These are phyloP conservation scores for Poicephalus meyeri DNA, from an alignment of 2,113 vertebrate genomes.

Conservation along the genomic window DNA sequence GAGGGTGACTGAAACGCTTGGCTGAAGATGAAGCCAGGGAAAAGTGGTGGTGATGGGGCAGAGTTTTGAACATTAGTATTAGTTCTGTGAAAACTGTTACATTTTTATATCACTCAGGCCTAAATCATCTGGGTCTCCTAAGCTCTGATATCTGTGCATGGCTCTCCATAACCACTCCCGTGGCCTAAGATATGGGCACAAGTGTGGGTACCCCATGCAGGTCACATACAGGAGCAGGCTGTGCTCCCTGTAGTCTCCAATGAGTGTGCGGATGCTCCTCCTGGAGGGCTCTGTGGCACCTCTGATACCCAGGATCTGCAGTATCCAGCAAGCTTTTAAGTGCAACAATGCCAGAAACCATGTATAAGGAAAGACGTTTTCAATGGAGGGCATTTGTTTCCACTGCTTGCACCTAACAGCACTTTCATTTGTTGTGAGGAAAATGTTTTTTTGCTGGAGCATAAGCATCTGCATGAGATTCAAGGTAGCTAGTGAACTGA, in stretches of 20 bases:
- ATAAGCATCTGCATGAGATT: background rate
- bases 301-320: background rate
- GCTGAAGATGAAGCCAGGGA: rapidly evolving
- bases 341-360: background rate
- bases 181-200: background rate
- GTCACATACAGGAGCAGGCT: too few species aligned
- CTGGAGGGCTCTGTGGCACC: background rate
- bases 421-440: background rate
- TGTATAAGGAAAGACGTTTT: background rate
- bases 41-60: rapidly evolving
- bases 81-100: background rate
- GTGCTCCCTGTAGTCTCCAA: too few species aligned
- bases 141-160: background rate
- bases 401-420: background rate
- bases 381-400: background rate
- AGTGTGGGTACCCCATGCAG: rapidly evolving
- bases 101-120: background rate
- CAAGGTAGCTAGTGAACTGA: background rate
- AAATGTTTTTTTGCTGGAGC: background rate
- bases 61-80: background rate
- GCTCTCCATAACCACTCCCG: rapidly evolving
- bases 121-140: background rate
- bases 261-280: rapidly evolving
- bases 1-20: rapidly evolving
- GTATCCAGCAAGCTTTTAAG: background rate